Conservation (phyloP, 2,888 invertebrate genomes). For the Orthonevra nobilis region DNA sequence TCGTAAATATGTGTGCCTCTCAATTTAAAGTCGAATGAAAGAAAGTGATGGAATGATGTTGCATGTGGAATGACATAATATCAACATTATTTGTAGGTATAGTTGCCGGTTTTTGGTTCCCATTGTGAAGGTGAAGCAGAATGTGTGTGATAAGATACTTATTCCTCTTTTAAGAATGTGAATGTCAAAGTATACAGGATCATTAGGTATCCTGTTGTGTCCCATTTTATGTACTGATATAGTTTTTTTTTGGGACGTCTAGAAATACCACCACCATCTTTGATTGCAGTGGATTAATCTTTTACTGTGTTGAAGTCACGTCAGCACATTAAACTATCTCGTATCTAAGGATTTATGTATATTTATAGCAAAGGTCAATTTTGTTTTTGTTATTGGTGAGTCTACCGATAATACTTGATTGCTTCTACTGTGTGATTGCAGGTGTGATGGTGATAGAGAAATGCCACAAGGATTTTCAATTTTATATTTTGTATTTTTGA, state of each 20-base stretch:
- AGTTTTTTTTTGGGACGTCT: too few species aligned
- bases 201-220: too few species aligned
- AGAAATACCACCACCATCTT: too few species aligned
- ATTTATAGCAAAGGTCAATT: slow-evolving; percentile 11
- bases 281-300: too few species aligned
- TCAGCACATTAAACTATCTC: slow-evolving; percentile 5
- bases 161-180: background rate
- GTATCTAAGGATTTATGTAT: background rate
- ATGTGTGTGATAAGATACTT: slow-evolving; percentile 1
- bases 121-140: background rate
- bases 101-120: slow-evolving; percentile 7
- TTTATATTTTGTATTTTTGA: background rate
- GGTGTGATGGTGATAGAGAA: too few species aligned
- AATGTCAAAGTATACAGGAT: too few species aligned
- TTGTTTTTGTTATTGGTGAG: background rate
- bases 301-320: slow-evolving; percentile 2
- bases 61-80: slow-evolving; percentile 35
- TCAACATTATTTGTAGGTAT: slow-evolving; percentile 6
- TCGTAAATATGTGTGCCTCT: too few species aligned
- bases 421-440: too few species aligned
- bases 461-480: too few species aligned
- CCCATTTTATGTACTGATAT: too few species aligned
- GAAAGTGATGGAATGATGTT: slow-evolving; percentile 4
- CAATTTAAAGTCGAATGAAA: background rate
- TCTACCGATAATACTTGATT: too few species aligned